Conservation (phyloP, 2,888 invertebrate genomes). For the Sinopyrophorus schimmeli region DNA sequence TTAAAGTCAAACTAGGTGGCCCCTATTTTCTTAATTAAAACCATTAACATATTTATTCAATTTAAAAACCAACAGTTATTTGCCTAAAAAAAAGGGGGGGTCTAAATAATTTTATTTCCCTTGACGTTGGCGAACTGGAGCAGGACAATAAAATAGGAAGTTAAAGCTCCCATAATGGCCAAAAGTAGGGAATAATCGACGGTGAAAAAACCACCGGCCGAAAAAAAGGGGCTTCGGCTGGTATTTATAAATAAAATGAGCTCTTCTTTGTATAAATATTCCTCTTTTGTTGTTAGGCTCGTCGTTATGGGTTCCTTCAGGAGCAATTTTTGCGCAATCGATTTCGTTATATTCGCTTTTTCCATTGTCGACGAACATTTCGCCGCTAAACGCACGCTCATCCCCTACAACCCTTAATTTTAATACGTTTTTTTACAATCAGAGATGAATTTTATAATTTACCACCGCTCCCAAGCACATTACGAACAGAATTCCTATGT, state of each 20-base stretch:
- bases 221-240: slow-evolving; percentile 5
- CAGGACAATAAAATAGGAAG: slow-evolving; percentile 10
- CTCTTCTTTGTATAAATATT: background rate
- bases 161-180: slow-evolving; percentile 6
- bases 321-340: background rate
- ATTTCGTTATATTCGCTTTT: background rate
- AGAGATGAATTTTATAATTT: too few species aligned
- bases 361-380: background rate
- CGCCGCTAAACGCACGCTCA: background rate
- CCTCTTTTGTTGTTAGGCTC: background rate
- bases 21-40: too few species aligned
- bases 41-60: too few species aligned
- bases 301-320: background rate
- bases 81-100: too few species aligned
- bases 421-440: too few species aligned
- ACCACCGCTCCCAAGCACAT: background rate
- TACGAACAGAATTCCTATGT: background rate
- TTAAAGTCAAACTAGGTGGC: too few species aligned
- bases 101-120: slow-evolving; percentile 1
- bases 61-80: too few species aligned
- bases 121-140: slow-evolving; percentile 5
- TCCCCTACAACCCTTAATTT: background rate
- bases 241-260: slow-evolving; percentile 2
- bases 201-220: slow-evolving; percentile 4
- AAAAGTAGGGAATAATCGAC: slow-evolving; percentile 6